Conservation (phyloP, 2,113 vertebrate genomes). For the Corythornis madagascariensis region DNA sequence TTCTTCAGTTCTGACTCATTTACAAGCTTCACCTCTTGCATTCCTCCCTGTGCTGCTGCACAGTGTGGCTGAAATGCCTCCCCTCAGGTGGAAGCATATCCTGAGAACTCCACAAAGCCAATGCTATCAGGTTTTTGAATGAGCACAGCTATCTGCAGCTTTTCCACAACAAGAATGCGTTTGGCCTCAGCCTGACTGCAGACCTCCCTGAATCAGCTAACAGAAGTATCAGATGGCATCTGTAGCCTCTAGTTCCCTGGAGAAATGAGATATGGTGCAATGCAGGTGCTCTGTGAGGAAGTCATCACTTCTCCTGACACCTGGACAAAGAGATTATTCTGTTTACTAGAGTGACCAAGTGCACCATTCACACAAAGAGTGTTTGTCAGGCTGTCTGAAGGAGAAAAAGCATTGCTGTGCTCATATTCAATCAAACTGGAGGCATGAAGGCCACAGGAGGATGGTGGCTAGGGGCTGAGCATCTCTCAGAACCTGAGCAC, state of each 20-base stretch:
- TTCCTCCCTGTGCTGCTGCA: not conserved
- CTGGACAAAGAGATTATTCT: slow-evolving; percentile 40
- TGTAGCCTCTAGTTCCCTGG: not conserved
- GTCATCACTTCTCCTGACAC: slow-evolving; percentile 36
- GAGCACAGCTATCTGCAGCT: not conserved
- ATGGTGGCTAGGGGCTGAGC: slow-evolving; percentile 56
- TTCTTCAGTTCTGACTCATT: not conserved
- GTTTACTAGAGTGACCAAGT: slow-evolving; percentile 34
- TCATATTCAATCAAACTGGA: slow-evolving; percentile 47
- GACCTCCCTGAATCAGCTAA: slow-evolving; percentile 10
- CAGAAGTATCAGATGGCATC: slow-evolving; percentile 35
- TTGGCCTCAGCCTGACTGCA: not conserved
- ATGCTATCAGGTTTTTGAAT: not conserved
- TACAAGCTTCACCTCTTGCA: not conserved
- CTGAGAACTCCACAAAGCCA: not conserved
- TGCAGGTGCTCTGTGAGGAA: slow-evolving; percentile 23
- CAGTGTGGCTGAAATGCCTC: not conserved
- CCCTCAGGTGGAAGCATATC: not conserved
- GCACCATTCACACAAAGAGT: slow-evolving; percentile 8
- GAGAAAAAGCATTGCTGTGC: slow-evolving; percentile 49
- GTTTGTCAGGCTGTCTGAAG: slow-evolving; percentile 49
- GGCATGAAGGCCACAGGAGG: slow-evolving; percentile 45
- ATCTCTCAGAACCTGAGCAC: slow-evolving; percentile 30
- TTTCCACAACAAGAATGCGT: not conserved
- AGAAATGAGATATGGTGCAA: slow-evolving; percentile 24